Percentiles rank a stretch among this genome's conserved stretches.
Conservation (phyloP, 1,140 invertebrate species). For the Pristionchus pacificus region DNA sequence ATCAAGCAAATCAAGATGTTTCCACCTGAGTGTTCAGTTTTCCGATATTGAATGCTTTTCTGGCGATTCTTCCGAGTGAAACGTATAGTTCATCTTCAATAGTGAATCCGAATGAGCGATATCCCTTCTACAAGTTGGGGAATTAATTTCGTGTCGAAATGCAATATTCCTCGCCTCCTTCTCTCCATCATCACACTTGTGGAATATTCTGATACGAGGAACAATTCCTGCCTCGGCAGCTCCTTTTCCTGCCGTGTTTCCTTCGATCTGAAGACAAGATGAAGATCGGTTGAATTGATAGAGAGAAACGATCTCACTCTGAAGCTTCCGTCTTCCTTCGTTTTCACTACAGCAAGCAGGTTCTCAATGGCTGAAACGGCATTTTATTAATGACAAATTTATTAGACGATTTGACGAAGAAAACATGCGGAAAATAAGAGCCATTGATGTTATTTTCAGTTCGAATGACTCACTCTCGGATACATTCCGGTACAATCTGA, state of each 20-base stretch:
- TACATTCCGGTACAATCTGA: too few relatives aligned
- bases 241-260: not conserved
- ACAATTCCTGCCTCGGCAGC: too few relatives aligned
- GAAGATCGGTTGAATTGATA: too few relatives aligned
- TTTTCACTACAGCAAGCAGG: too few relatives aligned
- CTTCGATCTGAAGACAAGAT: too few relatives aligned
- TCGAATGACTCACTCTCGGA: too few relatives aligned
- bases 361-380: too few relatives aligned
- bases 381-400: too few relatives aligned
- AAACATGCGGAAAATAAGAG: too few relatives aligned
- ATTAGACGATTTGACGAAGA: too few relatives aligned
- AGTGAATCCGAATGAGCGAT: not conserved
- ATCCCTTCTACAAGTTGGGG: not conserved
- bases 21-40: slow-evolving; percentile 24
- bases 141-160: not conserved
- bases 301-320: not conserved
- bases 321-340: not conserved
- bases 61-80: slow-evolving; percentile 29
- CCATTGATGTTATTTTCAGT: too few relatives aligned
- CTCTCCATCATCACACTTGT: not conserved
- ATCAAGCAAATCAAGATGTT: not conserved
- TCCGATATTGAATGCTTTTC: slow-evolving; percentile 23
- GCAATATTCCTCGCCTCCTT: not conserved
- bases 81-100: slow-evolving; percentile 12
- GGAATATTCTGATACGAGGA: too few relatives aligned